Conservation (phyloP, 1,140 invertebrate genomes). For the Lordiphosa collinella region DNA sequence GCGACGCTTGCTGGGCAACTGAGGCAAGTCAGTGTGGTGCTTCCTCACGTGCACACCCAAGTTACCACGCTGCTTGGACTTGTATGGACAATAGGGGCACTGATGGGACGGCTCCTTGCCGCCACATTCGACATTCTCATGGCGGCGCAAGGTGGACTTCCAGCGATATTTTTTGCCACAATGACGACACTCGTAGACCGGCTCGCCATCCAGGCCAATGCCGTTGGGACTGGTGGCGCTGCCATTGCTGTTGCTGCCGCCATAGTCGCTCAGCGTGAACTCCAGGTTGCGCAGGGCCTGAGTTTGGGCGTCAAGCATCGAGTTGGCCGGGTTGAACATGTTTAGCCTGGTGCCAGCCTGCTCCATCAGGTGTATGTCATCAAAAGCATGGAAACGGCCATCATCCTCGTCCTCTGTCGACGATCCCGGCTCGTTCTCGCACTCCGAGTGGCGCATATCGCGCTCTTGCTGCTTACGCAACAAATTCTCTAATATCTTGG, state of each 20-base stretch:
- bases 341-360: slow-evolving; percentile 35
- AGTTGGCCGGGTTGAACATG: slow-evolving; percentile 37
- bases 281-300: slow-evolving; percentile 71
- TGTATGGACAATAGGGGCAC: slow-evolving; percentile 89
- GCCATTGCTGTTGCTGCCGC: slow-evolving; percentile 59
- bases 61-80: slow-evolving; percentile 89
- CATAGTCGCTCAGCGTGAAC: slow-evolving; percentile 65
- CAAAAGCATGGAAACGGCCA: slow-evolving; percentile 58
- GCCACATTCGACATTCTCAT: slow-evolving; percentile 92
- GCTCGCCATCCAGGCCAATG: slow-evolving; percentile 82
- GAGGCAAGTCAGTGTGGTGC: slow-evolving; percentile 82
- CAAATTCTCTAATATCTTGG: slow-evolving; percentile 68
- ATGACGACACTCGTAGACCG: slow-evolving; percentile 87
- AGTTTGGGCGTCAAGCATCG: slow-evolving; percentile 60
- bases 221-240: slow-evolving; percentile 62
- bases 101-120: slow-evolving; percentile 90
- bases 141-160: slow-evolving; percentile 89
- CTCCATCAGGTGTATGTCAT: slow-evolving; percentile 75
- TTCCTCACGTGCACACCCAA: slow-evolving; percentile 89
- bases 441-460: slow-evolving; percentile 53
- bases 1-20: slow-evolving; percentile 75
- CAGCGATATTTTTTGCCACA: slow-evolving; percentile 90
- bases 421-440: slow-evolving; percentile 51
- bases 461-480: slow-evolving; percentile 65
- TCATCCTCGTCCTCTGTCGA: slow-evolving; percentile 70